Evolutionary conservation across 2,888 invertebrate genomes (phyloP), one percentile per base, ranked within the genome.

Genomic region (Malthinus seriepunctatus): DNA sequence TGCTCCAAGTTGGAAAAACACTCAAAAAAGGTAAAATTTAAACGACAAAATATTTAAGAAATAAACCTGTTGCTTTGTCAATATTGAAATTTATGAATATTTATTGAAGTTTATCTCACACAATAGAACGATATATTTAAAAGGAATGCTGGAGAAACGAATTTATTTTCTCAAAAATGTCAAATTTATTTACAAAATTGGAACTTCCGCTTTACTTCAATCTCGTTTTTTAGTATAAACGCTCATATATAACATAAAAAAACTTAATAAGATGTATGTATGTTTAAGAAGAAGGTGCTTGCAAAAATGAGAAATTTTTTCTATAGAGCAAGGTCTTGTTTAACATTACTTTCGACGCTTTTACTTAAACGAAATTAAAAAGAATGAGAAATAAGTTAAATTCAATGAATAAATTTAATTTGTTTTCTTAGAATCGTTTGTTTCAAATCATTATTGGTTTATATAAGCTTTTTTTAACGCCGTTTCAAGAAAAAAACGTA

Each of bases 31-130:
- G 51, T n/a, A n/a, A 60, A 54, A 63, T 54, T 52, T 48, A 53
- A 51, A 56, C 11, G 39, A 51, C 23, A 51, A 51, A 57, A 60
- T 56, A 54, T 63, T 60, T 53, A 48, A 56, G 37, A 54, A 55
- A 58, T 60, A 56, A 60, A 63, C 63, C 63, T 63, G 63, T 63
- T 63, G 63, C 57, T 55, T 55, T 61, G 57, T 63, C 57, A 58
- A 61, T 63, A 63, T 63, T 63, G 60, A 63, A 63, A 53, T 52
- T 63, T 53, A 63, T 63, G 63, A 60, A 63, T 63, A 63, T 63
- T 60, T 63, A 63, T 63, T 60, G 57, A 34, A 57, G 57, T 63
- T 63, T 63, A 56, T 60, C 53, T 60, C 56, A 45, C 52, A 60
- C 51, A 56, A 56, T 60, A 32, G 56, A 60, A 60, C 60, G 55